These are phyloP conservation scores for Channa maculata DNA, from an alignment of 2,113 vertebrate genomes.

Conservation along the genomic window DNA sequence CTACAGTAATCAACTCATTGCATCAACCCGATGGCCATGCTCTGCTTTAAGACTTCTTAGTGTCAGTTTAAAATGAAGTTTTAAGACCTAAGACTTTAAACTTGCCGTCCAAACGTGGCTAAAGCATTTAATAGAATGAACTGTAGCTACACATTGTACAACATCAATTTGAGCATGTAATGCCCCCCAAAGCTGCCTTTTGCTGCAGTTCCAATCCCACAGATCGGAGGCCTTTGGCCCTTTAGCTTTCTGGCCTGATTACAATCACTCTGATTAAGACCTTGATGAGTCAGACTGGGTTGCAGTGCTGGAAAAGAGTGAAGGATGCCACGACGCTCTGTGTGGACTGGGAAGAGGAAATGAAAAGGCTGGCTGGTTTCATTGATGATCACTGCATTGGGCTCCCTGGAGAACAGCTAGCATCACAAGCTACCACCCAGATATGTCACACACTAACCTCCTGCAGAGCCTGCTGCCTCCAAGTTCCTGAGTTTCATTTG, in stretches of 20 bases:
- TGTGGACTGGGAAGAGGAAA: conserved; percentile 63
- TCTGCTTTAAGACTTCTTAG: conserved; percentile 85
- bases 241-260: conserved; percentile 96
- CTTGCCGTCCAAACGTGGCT: conserved; percentile 76
- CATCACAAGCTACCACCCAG: conserved; percentile 83
- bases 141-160: conserved; percentile 80
- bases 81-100: conserved; percentile 82
- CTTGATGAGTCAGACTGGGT: conserved; percentile 90
- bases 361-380: conserved; percentile 72
- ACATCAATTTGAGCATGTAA: conserved; percentile 91
- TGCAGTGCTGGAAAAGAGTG: conserved; percentile 85
- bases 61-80: conserved; percentile 78
- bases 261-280: conserved; percentile 92
- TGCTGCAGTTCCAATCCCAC: conserved; percentile 80
- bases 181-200: conserved; percentile 90
- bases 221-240: conserved; percentile 92
- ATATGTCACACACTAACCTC: conserved; percentile 83
- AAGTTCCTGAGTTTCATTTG: conserved; percentile 93
- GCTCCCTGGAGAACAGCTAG: conserved; percentile 78
- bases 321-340: conserved; percentile 50
- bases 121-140: conserved; percentile 79
- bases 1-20: conserved; percentile 73
- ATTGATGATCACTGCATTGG: conserved; percentile 88
- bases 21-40: conserved; percentile 67
- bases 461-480: conserved; percentile 87